Evolutionary conservation across 64 coral and sea anemone genomes (phyloP), one percentile per base, ranked within the genome.

Genomic region (Montipora foliosa): DNA sequence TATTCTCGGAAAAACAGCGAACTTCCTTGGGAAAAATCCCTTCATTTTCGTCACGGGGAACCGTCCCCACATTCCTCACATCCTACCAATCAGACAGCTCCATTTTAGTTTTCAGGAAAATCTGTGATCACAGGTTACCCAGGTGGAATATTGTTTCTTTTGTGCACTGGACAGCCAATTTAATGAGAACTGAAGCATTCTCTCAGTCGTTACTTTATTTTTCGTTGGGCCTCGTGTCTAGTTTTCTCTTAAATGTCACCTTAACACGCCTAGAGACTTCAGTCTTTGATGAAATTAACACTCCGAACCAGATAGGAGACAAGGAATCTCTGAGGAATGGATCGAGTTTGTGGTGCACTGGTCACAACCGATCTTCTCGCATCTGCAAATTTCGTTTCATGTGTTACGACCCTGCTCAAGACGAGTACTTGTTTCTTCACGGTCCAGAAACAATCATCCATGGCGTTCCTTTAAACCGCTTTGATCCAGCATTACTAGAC

Each of bases 371-470:
- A 64, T 81, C 85, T 10, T 81, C 94, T 44, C 98, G 98, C 29
- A 89, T 99, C 17, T 99, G 98, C 77, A 92, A 94, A 85, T 99
- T 99, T 62, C 91, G 80, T 22, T 92, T 94, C 60, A 69, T 99
- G 3, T 99, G 95, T 60, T 99, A 95, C 74, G 75, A 96, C 67
- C 92, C 98, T 67, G 62, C 82, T 15, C 48, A 89, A 29, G 47
- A 92, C 57, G 92, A 99, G 81, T 99, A 96, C 69, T 82, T 99
- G 64, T 95, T 99, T 67, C 95, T 99, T 19, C 98, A 99, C 75
- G 95, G 98, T 3, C 55, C 81, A 44, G 76, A 87, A 24, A 94
- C 88, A 77, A 53, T 99, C 22, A 87, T 99, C 22, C 74, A 92
- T 89, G 98, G 98, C 8, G 66, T 98, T 29, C 98, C 98, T 12